A percentile compares a stretch with the other conserved stretches of the same genome.
Evolutionary conservation across 2,113 vertebrate genomes (phyloP).

Genomic region (Ceyx margarethae): DNA sequence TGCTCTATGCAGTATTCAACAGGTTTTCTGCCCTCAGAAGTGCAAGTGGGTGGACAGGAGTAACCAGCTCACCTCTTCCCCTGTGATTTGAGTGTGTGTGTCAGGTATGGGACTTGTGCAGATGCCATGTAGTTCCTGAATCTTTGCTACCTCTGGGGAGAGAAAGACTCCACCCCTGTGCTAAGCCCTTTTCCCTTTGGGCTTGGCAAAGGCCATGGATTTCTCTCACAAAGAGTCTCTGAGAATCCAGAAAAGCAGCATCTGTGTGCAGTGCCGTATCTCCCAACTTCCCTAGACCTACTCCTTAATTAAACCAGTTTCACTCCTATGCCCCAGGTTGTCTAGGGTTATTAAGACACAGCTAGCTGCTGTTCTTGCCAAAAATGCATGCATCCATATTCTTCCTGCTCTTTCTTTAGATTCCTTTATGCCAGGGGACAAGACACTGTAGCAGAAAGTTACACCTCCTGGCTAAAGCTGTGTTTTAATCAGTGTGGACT

Average conservation of each 20-base stretch:
- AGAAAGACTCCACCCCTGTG: constrained; percentile 10
- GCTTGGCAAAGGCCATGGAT: neutral
- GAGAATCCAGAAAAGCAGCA: neutral
- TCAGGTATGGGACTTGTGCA: neutral
- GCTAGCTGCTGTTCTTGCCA: constrained; percentile 17
- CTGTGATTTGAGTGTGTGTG: neutral
- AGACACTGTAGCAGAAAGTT: constrained; percentile 23
- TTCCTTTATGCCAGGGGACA: neutral
- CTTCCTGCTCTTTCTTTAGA: constrained; percentile 4
- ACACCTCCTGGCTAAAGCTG: constrained; percentile 6
- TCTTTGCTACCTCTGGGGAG: neutral
- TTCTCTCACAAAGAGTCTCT: neutral
- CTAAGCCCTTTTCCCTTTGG: constrained; percentile 7
- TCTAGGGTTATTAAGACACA: constrained; percentile 26
- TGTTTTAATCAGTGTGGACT: neutral
- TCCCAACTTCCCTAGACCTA: neutral
- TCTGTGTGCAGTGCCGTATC: neutral
- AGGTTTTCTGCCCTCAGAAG: neutral
- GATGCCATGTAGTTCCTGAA: neutral
- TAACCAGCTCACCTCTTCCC: neutral
- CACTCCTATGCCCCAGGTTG: constrained; percentile 43
- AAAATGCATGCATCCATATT: neutral
- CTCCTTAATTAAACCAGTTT: constrained; percentile 41
- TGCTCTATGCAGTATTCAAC: neutral
- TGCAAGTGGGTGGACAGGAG: neutral